Conservation (phyloP, 2,888 invertebrate genomes). For the Cordilura impudica region DNA sequence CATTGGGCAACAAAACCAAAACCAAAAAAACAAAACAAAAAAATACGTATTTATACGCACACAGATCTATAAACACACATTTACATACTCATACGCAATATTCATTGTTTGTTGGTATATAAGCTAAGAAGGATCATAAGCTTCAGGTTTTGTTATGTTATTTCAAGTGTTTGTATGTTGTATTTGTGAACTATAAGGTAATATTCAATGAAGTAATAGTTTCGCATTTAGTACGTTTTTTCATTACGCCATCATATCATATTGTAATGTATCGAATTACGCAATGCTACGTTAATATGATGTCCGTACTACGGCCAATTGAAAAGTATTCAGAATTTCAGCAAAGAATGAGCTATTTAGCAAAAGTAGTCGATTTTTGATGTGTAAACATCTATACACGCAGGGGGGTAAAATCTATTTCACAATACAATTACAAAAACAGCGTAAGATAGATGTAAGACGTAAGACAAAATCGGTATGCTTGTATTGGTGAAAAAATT, state of each 20-base stretch:
- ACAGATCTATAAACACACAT: background rate
- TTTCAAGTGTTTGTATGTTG: slow-evolving; percentile 3
- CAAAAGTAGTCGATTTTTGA: no score
- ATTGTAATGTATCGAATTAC: slow-evolving; percentile 49
- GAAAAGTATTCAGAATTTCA: background rate
- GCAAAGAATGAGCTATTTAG: no score
- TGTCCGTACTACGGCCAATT: background rate
- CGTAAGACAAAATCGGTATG: no score
- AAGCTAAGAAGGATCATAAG: slow-evolving; percentile 36
- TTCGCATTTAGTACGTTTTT: slow-evolving; percentile 36
- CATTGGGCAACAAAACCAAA: background rate
- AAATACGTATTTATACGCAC: background rate
- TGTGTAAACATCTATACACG: no score
- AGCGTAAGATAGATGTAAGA: no score
- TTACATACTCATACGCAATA: background rate
- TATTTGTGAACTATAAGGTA: slow-evolving; percentile 12
- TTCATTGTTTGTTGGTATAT: background rate
- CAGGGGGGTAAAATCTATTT: no score
- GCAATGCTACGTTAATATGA: slow-evolving; percentile 24
- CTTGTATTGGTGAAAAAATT: no score
- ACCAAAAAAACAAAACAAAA: background rate
- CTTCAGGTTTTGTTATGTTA: slow-evolving; percentile 25
- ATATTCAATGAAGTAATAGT: slow-evolving; percentile 43
- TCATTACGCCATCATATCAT: slow-evolving; percentile 37
- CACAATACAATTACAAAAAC: no score